Evolutionary conservation across 2,113 vertebrate species (phyloP).

Genomic region (Alectura lathami): DNA sequence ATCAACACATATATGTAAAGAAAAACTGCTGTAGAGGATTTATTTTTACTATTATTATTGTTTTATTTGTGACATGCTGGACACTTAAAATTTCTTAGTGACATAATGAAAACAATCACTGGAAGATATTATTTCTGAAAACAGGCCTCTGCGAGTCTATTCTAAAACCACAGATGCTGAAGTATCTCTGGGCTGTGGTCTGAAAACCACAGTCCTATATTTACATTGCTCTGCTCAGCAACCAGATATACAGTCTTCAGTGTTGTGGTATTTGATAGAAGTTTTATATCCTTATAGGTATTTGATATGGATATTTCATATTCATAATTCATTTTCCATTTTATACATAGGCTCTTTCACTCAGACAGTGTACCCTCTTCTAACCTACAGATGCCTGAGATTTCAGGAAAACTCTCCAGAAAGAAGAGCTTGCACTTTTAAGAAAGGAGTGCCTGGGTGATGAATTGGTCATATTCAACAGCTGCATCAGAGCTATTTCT

Average conservation of each 20-base stretch:
- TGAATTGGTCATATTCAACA: conserved; percentile 17
- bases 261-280: neutral
- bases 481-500: conserved; percentile 53
- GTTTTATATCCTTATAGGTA: neutral
- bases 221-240: neutral
- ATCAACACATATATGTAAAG: neutral
- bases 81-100: neutral
- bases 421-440: conserved; percentile 3
- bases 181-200: neutral
- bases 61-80: neutral
- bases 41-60: neutral
- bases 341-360: neutral
- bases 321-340: neutral
- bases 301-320: neutral
- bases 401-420: neutral
- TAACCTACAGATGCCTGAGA: neutral
- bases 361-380: neutral
- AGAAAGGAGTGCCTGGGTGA: neutral
- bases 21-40: neutral
- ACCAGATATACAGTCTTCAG: neutral
- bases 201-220: neutral
- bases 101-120: neutral
- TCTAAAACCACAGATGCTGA: neutral
- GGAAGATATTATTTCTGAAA: neutral
- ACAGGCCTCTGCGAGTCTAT: neutral